Evolutionary conservation across 2,888 invertebrate genomes (phyloP), one percentile per base, ranked within the genome.

Genomic region (Sipha maydis): DNA sequence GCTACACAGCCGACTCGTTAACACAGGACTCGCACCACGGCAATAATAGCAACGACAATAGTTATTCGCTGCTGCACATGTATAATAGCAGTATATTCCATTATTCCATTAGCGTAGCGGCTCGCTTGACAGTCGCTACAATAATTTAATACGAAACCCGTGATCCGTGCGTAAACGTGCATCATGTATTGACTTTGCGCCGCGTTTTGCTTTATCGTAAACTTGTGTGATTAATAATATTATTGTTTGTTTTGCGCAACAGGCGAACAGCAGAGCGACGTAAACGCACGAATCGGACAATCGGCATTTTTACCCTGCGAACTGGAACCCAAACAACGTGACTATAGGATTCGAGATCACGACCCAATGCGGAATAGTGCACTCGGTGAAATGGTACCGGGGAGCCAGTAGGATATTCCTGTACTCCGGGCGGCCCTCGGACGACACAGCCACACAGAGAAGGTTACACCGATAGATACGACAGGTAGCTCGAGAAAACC

Each of bases 321-420:
- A 31, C 93, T 90, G 76, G 90, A 90, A 83, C 73, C 73, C 71
- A 31, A 80, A 80, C 48, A 91, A 91, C 83, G 93, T 90, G 61
- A 90, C 89, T 61, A 48, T 34, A 1, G 85, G 85, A 19, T 69
- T 69, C 19, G 48, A 78, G 11, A 41, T 77, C n/a, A 91, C 91
- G 83, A 91, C 94, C n/a, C 94, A 94, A 54, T 96, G 96, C 91
- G 96, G 96, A 0, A 95, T 94, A 90, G 94, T 96, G 91, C 96
- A 96, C 93, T 96, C 95, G 92, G 95, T 96, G 92, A 96, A 96
- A 92, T 96, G 96, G 96, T 96, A 96, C 92, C 94, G 95, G 90
- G 95, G 94, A 4, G 94, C 95, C 89, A 93, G 94, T 79, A 92
- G 96, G 89, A 95, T 96, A 89, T 96, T 95, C 92, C 95, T 96